A percentile compares a stretch with the other conserved stretches of the same genome.
These are phyloP conservation scores for Trichoplusia ni DNA, from an alignment of 1,140 invertebrate genomes.

Conservation along the genomic window DNA sequence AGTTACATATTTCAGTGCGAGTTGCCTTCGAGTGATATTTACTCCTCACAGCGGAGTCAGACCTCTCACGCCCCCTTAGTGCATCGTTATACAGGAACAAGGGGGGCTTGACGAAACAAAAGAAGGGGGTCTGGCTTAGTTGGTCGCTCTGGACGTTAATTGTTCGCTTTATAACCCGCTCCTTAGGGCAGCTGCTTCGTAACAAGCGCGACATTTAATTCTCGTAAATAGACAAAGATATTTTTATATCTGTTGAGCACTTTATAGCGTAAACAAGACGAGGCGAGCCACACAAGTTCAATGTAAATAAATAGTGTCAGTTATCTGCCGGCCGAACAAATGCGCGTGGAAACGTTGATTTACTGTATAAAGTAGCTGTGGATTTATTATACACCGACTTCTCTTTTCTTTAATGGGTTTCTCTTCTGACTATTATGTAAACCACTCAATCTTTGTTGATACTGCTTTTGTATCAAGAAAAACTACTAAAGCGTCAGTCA, in stretches of 20 bases:
- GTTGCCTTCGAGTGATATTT: slow-evolving; percentile 50
- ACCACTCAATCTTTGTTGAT: no score
- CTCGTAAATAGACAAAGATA: slow-evolving; percentile 79
- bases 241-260: slow-evolving; percentile 76
- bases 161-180: slow-evolving; percentile 73
- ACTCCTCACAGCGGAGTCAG: slow-evolving; percentile 52
- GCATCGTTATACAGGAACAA: slow-evolving; percentile 12
- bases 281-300: slow-evolving; percentile 66
- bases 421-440: no score
- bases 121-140: slow-evolving; percentile 54
- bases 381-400: no score
- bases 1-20: slow-evolving; percentile 71
- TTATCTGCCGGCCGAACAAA: slow-evolving; percentile 44
- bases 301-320: slow-evolving; percentile 66
- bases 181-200: slow-evolving; percentile 74
- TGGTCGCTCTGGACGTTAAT: slow-evolving; percentile 62
- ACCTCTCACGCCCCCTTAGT: slow-evolving; percentile 38
- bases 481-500: no score
- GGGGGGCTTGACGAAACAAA: slow-evolving; percentile 2
- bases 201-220: slow-evolving; percentile 75
- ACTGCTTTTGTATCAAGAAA: no score
- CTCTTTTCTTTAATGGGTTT: no score
- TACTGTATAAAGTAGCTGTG: slow-evolving; percentile 9
- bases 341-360: slow-evolving; percentile 12
- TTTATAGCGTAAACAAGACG: slow-evolving; percentile 70